A percentile compares a stretch with the other conserved stretches of the same genome.
phyloP scores from a whole-genome alignment of 92 coral and sea anemone genomes.

The Parazoanthus darwini region DNA sequence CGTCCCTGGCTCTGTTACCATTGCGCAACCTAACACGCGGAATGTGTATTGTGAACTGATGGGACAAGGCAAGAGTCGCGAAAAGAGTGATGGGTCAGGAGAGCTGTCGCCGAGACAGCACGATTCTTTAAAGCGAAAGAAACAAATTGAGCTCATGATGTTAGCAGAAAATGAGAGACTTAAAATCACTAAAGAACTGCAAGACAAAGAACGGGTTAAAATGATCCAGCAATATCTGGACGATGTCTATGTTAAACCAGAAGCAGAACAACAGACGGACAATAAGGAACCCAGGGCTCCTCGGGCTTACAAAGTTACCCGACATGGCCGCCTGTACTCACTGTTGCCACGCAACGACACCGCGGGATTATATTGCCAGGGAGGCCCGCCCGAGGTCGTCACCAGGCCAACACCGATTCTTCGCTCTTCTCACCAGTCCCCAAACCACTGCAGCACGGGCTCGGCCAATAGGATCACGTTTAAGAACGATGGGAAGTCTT shows the following conservation, averaged over 20 bases:
- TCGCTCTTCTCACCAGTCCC: constrained; percentile 37
- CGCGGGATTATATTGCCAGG: constrained; percentile 8
- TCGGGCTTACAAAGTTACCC: constrained; percentile 53
- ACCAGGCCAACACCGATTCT: constrained; percentile 72
- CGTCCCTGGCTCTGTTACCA: background rate
- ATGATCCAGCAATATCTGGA: constrained; percentile 74
- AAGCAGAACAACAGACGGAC: constrained; percentile 8
- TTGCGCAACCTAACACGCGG: constrained; percentile 24
- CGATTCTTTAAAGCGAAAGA: constrained; percentile 68
- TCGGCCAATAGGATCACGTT: constrained; percentile 58
- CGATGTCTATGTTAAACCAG: constrained; percentile 58
- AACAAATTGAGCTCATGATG: constrained; percentile 57
- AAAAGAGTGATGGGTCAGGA: background rate
- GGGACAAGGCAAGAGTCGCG: constrained; percentile 16
- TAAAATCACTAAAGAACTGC: constrained; percentile 67
- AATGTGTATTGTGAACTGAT: constrained; percentile 27
- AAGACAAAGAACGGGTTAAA: constrained; percentile 71
- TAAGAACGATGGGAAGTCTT: constrained; percentile 39
- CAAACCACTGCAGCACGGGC: constrained; percentile 37
- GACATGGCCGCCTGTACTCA: constrained; percentile 62
- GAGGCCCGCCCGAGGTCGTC: constrained; percentile 41
- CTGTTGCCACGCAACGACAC: constrained; percentile 53
- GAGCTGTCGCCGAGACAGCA: constrained; percentile 57
- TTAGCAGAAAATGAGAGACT: constrained; percentile 62
- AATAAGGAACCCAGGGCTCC: constrained; percentile 11